Base-by-base conservation (phyloP, 2,797 vertebrate species). In the Trematomus bernacchii region DNA sequence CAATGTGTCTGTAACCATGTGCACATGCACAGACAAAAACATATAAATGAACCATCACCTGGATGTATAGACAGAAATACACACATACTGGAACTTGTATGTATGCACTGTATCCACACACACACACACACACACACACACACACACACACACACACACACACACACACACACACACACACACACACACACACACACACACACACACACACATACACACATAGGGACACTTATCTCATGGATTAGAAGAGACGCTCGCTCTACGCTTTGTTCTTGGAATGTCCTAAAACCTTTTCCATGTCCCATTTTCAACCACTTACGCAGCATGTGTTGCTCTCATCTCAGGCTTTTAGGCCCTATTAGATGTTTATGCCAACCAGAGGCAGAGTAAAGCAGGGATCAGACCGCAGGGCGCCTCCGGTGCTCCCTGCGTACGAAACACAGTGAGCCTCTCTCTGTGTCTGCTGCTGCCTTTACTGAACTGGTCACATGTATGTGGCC, bases 211-310 rank as follows among this genome's bases (percentile, higher is more conserved):
- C 33, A 37, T 33, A 9, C 33, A 37, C 33, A 37, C 33, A 37
- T 27, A 11, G 65, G 64, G 80, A 79, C 84, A 85, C 65, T 48
- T 52, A 65, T 81, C 77, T 88, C 60, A n/a, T 61, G 67, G 73
- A 91, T 90, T 44, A 79, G 69, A 88, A 64, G 23, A 63, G 86
- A 85, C 63, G 48, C 64, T 65, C 10, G 10, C 69, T 87, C 65
- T 69, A 76, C 86, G 82, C 79, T 88, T 88, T 90, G 73, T 85
- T 87, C 89, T 88, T 87, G 33, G 68, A 85, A 90, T 86, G 77
- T 89, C 88, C 87, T 84, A 72, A 91, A 92, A 93, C 80, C 88
- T 86, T 86, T 91, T 89, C 84, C 80, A 72, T 87, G 86, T 88
- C 71, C 82, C 82, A 90, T 90, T 91, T 92, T 86, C 82, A 79